A percentile compares a stretch with the other conserved stretches of the same genome.
phyloP scores from a whole-genome alignment of 2,113 vertebrate species.

The Orientallactaga bullata region DNA sequence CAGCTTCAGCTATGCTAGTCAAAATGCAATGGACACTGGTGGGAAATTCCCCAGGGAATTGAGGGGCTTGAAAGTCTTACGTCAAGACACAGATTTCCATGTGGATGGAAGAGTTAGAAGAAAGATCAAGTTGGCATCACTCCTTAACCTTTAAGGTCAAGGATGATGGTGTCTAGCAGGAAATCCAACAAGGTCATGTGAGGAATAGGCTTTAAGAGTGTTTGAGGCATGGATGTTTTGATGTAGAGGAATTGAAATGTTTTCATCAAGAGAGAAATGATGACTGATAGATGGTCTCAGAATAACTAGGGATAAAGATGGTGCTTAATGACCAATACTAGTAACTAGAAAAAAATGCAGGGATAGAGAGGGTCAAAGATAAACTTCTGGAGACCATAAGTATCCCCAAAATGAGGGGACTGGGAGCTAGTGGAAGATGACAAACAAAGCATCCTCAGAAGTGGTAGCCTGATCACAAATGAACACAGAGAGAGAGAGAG shows the following conservation, averaged over 20 bases:
- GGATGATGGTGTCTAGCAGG: background rate
- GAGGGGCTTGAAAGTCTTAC: background rate
- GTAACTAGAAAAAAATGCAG: background rate
- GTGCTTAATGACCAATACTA: background rate
- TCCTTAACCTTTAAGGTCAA: background rate
- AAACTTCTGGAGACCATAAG: background rate
- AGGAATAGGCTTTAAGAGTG: background rate
- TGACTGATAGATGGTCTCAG: background rate
- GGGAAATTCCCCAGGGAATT: background rate
- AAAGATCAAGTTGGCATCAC: background rate
- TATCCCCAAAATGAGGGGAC: background rate
- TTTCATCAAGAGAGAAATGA: background rate
- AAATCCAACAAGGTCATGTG: background rate
- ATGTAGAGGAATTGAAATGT: background rate
- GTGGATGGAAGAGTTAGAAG: accelerated
- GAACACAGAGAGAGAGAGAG: background rate
- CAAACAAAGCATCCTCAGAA: background rate
- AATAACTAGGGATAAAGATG: background rate
- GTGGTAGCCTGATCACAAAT: background rate
- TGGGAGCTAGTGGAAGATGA: background rate
- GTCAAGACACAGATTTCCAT: background rate
- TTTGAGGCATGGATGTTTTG: background rate
- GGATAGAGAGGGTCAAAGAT: background rate
- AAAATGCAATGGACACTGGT: background rate
- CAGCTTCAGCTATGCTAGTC: background rate